Base-by-base conservation (phyloP, 2,797 vertebrate genomes). In the Carduelis carduelis region DNA sequence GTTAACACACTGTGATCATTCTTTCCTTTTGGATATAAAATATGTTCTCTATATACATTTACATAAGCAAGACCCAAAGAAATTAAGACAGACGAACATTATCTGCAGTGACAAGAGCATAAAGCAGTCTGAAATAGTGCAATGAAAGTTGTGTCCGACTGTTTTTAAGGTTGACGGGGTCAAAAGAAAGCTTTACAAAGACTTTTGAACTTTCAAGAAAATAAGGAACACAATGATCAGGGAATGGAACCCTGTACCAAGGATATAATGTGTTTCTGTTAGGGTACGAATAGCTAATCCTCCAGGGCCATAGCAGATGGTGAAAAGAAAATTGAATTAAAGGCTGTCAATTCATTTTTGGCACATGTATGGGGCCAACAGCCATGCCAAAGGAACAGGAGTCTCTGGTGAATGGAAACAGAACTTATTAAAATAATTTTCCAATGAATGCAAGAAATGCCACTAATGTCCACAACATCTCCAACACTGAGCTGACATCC, bases 131-230 rank as follows among this genome's bases (percentile, higher is more conserved):
- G 49, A 90, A 86, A 90, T 4, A 41, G 15, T 9, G 10, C 13
- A 84, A 19, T 44, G 43, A 72, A 71, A 68, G 15, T 53, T 18
- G 64, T 34, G 12, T 37, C n/a, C 44, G 7, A 20, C 21, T 64
- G 53, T 47, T 65, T 68, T 52, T 27, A 19, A 69, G 44, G 20
- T 3, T 71, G 24, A 35, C 16, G 32, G 17, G 34, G 21, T 24
- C 55, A 82, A 87, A 82, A 43, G 28, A 82, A 91, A 75, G 8
- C 27, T 84, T 68, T 56, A 28, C 20, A 39, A 79, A 93, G 32
- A 59, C 64, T 14, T 52, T 14, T 30, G 46, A 95, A 44, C 28
- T 59, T 78, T 22, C 8, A 80, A 64, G 34, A 89, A 95, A 87
- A 35, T 55, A 50, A 77, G 23, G 56, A 91, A 35, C 21, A 37